A percentile compares a stretch with the other conserved stretches of the same genome.
Conservation (phyloP, 2,113 vertebrate genomes). For the Cryptomyrus ogoouensis region DNA sequence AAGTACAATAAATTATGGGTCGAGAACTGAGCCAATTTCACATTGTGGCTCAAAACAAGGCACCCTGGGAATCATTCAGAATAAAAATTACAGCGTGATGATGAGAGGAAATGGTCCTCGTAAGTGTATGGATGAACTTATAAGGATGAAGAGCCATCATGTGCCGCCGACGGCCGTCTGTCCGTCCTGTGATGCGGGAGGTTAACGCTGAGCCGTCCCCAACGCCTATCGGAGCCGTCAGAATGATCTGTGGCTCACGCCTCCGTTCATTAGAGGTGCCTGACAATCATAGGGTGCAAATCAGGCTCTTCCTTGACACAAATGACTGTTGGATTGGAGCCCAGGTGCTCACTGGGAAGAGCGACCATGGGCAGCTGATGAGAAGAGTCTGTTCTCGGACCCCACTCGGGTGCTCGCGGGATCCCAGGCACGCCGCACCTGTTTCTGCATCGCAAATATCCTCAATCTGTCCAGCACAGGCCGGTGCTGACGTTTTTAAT, state of each 20-base stretch:
- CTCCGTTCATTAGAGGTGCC: slow-evolving; percentile 21
- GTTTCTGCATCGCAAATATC: slow-evolving; percentile 60
- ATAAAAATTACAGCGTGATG: slow-evolving; percentile 48
- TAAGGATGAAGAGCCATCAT: slow-evolving; percentile 24
- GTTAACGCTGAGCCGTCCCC: slow-evolving; percentile 33
- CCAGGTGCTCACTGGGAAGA: slow-evolving; percentile 35
- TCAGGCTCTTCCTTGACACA: slow-evolving; percentile 47
- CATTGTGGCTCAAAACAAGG: not conserved
- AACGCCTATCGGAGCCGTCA: slow-evolving; percentile 38
- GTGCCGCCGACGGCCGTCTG: slow-evolving; percentile 20
- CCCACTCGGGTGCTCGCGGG: slow-evolving; percentile 36
- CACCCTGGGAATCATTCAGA: slow-evolving; percentile 28
- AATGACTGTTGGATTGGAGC: slow-evolving; percentile 48
- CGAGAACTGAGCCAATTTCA: not conserved
- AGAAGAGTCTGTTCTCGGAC: slow-evolving; percentile 41
- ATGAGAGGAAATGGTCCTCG: slow-evolving; percentile 54
- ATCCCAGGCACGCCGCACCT: slow-evolving; percentile 57
- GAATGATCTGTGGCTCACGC: slow-evolving; percentile 43
- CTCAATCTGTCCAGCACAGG: slow-evolving; percentile 61
- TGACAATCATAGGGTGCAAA: slow-evolving; percentile 41
- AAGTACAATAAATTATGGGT: slow-evolving; percentile 10
- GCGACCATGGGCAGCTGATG: slow-evolving; percentile 48
- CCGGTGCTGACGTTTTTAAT: slow-evolving; percentile 61
- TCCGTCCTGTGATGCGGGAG: slow-evolving; percentile 26
- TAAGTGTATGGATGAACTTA: slow-evolving; percentile 41